Base-by-base conservation (phyloP, 2,888 invertebrate species). In the Agrochola circellaris region DNA sequence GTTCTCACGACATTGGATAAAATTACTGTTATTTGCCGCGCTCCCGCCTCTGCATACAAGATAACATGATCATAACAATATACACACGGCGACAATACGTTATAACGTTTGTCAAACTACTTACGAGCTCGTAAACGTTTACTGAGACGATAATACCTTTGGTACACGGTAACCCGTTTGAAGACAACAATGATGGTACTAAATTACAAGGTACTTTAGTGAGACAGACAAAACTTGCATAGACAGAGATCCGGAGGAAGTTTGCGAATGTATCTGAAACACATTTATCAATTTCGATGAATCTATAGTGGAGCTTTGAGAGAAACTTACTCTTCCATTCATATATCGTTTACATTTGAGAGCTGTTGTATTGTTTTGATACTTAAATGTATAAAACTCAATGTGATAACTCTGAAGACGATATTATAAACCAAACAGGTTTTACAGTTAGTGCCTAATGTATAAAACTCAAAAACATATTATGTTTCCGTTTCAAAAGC, bases 1-100 rank as follows among this genome's bases (percentile, higher is more conserved):
- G 92, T 95, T 96, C 96, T 93, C 96, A 96, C 96, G 96, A 95
- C 96, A 96, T 96, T 96, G 96, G 93, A 93, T 91, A 89, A 93
- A 95, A 95, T 95, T 94, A 95, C 95, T 90, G 94, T 95, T 95
- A 95, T 95, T 94, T 92, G 87, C 82, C 68, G 76, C 81, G 79
- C 82, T 79, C 81, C 79, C 86, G 84, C 79, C 81, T 84, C 82
- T 71, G 81, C 82, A 84, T 77, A 77, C 82, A 85, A 82, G 84
- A 88, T 87, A 88, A 92, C 91, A 91, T 87, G 91, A 90, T 90
- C 90, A 87, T 90, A 89, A 89, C 88, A 87, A 87, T 88, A 88
- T 84, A 87, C 81, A 74, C 70, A 82, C 80, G 56, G 69, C 79
- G 75, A 84, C 81, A 83, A 83, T 77, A 82, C 82, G 81, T 84